Base-by-base conservation (phyloP, 1,140 invertebrate genomes). In the Diprion similis region DNA sequence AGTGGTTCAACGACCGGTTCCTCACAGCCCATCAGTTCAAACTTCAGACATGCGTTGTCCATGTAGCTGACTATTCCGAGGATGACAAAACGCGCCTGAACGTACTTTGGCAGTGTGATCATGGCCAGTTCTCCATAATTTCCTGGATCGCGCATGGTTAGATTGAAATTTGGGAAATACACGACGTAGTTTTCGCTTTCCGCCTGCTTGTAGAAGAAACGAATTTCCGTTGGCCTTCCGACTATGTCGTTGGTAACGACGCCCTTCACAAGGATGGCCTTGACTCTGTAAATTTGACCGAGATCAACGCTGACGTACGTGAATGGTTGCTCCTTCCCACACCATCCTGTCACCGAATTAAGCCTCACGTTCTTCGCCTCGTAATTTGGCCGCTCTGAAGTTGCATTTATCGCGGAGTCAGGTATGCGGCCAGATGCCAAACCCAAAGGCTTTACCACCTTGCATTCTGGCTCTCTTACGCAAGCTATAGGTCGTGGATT, bases 181-280 rank as follows among this genome's bases (percentile, higher is more conserved):
- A 98, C 96, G 9, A 98, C 96, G 80, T 98, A 98, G 81, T 98
- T 98, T 84, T 98, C 97, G 78, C 89, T 93, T 86, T 97, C 96
- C 7, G 94, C 91, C 88, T 96, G 95, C 88, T 99, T 99, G 85
- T 99, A 99, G 90, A 99, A 99, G 88, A 99, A 97, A 73, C 97
- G 90, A 72, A 99, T 96, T 90, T 98, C 97, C 0, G 96, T 98
- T 9, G 97, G 96, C 73, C 97, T 90, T 71, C 97, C 97, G 11
- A 98, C 96, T 70, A 98, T 96, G 81, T 98, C 96, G 78, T 97
- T 97, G 0, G 96, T 98, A 6, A 98, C 95, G 13, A 98, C 96
- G 71, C 97, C 97, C 88, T 97, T 97, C 0, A 98, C 95, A 37
- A 98, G 86, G 78, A 98, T 96, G 6, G 95, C 95, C 88, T 97